Conservation (phyloP, 2,888 invertebrate species). For the Barypeithes pellucidus region DNA sequence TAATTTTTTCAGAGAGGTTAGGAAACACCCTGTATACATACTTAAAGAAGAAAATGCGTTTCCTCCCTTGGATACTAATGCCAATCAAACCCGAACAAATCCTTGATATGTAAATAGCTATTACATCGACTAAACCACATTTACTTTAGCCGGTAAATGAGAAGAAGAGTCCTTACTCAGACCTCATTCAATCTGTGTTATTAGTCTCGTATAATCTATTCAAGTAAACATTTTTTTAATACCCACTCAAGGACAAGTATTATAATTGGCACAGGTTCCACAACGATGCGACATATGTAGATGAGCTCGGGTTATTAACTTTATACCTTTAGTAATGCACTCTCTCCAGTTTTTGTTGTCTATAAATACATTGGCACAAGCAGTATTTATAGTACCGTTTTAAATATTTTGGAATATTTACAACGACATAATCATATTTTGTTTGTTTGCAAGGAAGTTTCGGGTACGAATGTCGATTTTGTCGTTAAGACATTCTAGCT, state of each 20-base stretch:
- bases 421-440: constrained; percentile 17
- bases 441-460: constrained; percentile 4
- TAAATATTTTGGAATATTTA: constrained; percentile 23
- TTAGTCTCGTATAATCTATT: constrained; percentile 20
- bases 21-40: no score
- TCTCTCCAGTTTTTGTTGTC: constrained; percentile 35
- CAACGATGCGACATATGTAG: constrained; percentile 30
- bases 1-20: no score
- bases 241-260: constrained; percentile 36
- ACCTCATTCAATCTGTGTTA: constrained; percentile 11
- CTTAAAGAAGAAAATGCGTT: no score
- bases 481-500: not conserved
- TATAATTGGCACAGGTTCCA: constrained; percentile 45
- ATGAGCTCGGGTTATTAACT: constrained; percentile 45
- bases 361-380: constrained; percentile 35
- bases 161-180: no score
- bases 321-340: constrained; percentile 35
- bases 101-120: no score
- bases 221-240: constrained; percentile 33
- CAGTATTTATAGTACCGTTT: constrained; percentile 29
- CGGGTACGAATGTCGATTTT: not conserved
- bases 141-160: no score
- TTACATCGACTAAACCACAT: no score
- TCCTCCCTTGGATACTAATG: no score
- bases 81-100: no score